Evolutionary conservation across 2,888 invertebrate genomes (phyloP), one percentile per base, ranked within the genome.

Genomic region (Lissonota sp.): DNA sequence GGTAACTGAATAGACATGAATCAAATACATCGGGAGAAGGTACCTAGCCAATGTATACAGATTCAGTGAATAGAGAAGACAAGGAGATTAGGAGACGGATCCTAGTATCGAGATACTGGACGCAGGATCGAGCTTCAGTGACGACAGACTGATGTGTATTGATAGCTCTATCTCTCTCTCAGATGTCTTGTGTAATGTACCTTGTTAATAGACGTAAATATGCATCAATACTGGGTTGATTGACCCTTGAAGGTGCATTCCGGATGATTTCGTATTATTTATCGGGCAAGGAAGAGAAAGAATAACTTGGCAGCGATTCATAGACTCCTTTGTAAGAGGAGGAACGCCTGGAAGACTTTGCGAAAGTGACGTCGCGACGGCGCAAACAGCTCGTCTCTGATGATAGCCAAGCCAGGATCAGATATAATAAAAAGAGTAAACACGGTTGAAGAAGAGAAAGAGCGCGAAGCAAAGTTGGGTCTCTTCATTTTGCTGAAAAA

Each of bases 1-100:
- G 64, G 44, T 58, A 77, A 57, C 63, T 69, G 69, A 73, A 80
- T 69, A 55, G 80, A 80, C 76, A 72, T 77, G 74, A 81, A 78
- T 81, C 70, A 70, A 63, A 70, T 70, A 7, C 53, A 51, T 39
- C 67, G 12, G 71, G 55, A 67, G 16, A 67, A 67, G 74, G 64
- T 69, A 70, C 7, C 44, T 49, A 58, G 74, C 75, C 75, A 80
- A 80, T 80, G 66, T 67, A 53, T 70, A 75, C 70, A 62, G 74
- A 64, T 63, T 51, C 39, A 58, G 69, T 74, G 70, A 74, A 74
- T 74, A 69, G 73, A 73, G 69, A 57, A 63, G 75, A 71, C 80
- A 62, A 70, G 63, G 49, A 40, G 79, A 58, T 39, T 26, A 26
- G 26, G 16, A 42, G 44, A 42, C n/a, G 12, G 57, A 67, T n/a